Conservation (phyloP, 2,888 invertebrate species). For the Shargacucullia verbasci region DNA sequence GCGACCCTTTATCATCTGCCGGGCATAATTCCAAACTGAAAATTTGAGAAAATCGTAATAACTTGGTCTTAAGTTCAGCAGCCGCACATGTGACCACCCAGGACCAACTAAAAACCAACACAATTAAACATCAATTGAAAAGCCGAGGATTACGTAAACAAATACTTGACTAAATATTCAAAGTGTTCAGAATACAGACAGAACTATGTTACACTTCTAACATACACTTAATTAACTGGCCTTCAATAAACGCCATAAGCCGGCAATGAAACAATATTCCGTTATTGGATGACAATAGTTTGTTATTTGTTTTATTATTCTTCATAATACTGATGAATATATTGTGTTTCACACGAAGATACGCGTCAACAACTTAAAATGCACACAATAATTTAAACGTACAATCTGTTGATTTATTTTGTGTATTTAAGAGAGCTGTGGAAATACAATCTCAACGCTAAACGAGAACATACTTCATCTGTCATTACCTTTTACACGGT, state of each 20-base stretch:
- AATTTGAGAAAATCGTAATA: too few species aligned
- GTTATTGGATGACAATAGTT: slow-evolving; percentile 19
- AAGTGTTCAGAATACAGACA: slow-evolving; percentile 8
- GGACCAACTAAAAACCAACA: too few species aligned
- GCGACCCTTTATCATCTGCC: too few species aligned
- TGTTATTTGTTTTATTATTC: background rate
- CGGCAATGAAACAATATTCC: slow-evolving; percentile 27
- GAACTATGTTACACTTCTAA: slow-evolving; percentile 7
- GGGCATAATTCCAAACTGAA: too few species aligned
- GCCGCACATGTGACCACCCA: too few species aligned
- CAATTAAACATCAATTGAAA: too few species aligned
- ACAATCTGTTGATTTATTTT: slow-evolving; percentile 20
- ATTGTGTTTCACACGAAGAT: background rate
- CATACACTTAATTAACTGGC: slow-evolving; percentile 17
- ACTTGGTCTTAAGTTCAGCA: too few species aligned
- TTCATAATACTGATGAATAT: too few species aligned
- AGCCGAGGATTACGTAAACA: background rate
- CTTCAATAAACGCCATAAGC: slow-evolving; percentile 25
- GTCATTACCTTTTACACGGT: slow-evolving; percentile 23
- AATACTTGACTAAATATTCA: slow-evolving; percentile 5
- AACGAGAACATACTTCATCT: slow-evolving; percentile 5
- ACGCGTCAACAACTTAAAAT: background rate
- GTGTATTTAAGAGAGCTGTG: slow-evolving; percentile 8
- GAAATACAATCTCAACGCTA: slow-evolving; percentile 12
- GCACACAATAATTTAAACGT: slow-evolving; percentile 24